phyloP scores from a whole-genome alignment of 2,797 vertebrate species.

The Liparis tanakae region DNA sequence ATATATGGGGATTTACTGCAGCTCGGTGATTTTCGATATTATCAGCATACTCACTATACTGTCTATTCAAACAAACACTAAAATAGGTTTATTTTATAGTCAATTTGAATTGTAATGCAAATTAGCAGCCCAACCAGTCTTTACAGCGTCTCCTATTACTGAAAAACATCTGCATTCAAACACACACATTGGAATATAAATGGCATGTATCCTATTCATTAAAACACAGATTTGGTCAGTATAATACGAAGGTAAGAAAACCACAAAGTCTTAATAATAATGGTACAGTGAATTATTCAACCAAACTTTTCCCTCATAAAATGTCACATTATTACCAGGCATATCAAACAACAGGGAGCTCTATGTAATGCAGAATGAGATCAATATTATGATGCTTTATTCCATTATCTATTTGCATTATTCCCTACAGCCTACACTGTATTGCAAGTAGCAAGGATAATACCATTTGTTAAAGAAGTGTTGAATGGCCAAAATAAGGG shows the following conservation, averaged over 20 bases:
- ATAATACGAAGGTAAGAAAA: conserved; percentile 32
- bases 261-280: conserved; percentile 27
- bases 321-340: conserved; percentile 37
- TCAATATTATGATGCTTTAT: conserved; percentile 4
- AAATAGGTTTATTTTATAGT: conserved; percentile 40
- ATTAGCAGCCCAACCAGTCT: conserved; percentile 39
- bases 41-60: conserved; percentile 31
- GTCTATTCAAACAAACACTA: conserved; percentile 27
- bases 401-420: neutral
- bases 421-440: neutral
- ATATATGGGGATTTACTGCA: conserved; percentile 22
- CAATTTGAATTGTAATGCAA: conserved; percentile 57
- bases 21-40: conserved; percentile 38
- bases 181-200: conserved; percentile 28
- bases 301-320: conserved; percentile 25
- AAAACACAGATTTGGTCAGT: conserved; percentile 37
- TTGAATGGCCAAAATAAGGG: neutral
- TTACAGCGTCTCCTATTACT: conserved; percentile 56
- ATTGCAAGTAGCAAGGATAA: conserved; percentile 6
- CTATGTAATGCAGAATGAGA: conserved; percentile 14
- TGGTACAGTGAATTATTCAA: conserved; percentile 29
- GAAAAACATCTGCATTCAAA: conserved; percentile 31
- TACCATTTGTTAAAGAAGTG: neutral
- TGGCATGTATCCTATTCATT: conserved; percentile 23
- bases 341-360: conserved; percentile 36